phyloP scores from a whole-genome alignment of 2,888 invertebrate species.

The Lasioglossum zephyrum region DNA sequence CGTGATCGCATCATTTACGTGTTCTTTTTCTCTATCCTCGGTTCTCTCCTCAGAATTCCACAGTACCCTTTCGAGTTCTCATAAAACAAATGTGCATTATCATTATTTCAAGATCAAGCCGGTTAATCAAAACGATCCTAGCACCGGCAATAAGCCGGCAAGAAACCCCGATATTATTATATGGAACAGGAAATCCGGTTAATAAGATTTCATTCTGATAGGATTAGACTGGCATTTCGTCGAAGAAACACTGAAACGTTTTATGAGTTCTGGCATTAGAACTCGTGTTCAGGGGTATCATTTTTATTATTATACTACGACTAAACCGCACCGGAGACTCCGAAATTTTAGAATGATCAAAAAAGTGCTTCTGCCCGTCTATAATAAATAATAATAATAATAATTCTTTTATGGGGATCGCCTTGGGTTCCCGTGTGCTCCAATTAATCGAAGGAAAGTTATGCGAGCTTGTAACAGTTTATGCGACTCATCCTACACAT shows the following conservation, averaged over 20 bases:
- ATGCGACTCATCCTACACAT: background rate
- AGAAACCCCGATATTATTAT: slow-evolving; percentile 1
- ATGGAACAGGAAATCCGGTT: background rate
- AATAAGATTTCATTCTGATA: background rate
- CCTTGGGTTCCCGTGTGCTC: background rate
- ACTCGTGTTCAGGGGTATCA: background rate
- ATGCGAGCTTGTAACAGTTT: background rate
- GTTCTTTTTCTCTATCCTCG: too few relatives aligned
- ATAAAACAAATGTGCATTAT: too few relatives aligned
- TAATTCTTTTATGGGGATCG: background rate
- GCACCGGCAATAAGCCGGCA: background rate
- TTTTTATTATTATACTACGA: background rate
- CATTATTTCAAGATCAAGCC: too few relatives aligned
- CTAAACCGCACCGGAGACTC: too few relatives aligned
- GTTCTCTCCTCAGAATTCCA: too few relatives aligned
- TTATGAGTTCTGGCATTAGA: background rate
- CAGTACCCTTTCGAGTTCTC: too few relatives aligned
- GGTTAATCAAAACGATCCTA: background rate
- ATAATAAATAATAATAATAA: too few relatives aligned
- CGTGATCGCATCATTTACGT: too few relatives aligned
- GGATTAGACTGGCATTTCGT: background rate
- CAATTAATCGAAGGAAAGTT: slow-evolving; percentile 1
- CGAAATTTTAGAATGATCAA: too few relatives aligned
- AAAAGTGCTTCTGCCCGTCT: too few relatives aligned
- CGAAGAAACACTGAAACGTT: background rate